Conservation (phyloP, 2,888 invertebrate species). For the Amphimallon solstitiale region DNA sequence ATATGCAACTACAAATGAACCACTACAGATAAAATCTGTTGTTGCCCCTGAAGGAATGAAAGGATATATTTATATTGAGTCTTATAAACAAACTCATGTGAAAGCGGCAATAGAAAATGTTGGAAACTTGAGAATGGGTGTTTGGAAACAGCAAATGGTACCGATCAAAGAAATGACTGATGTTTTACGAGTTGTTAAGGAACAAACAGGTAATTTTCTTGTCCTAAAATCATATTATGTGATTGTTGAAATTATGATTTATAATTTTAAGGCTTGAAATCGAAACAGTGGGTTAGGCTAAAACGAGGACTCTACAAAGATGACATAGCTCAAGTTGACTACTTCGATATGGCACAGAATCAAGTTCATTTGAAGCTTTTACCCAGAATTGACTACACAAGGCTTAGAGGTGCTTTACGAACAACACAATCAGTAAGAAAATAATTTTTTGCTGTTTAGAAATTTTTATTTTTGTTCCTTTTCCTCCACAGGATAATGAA, state of each 20-base stretch:
- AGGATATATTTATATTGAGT: slow-evolving; percentile 98
- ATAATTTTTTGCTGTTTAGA: background rate
- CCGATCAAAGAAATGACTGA: slow-evolving; percentile 99
- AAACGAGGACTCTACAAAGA: slow-evolving; percentile 92
- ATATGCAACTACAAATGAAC: slow-evolving; percentile 84
- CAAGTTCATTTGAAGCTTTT: slow-evolving; percentile 94
- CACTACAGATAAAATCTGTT: slow-evolving; percentile 94
- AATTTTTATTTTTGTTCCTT: background rate
- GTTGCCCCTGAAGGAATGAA: slow-evolving; percentile 97
- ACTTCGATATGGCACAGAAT: slow-evolving; percentile 97
- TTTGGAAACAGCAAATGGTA: slow-evolving; percentile 97
- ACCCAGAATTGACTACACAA: slow-evolving; percentile 97
- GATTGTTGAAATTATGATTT: slow-evolving; percentile 6
- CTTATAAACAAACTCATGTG: slow-evolving; percentile 98
- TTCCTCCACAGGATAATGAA: slow-evolving; percentile 73
- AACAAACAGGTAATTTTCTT: slow-evolving; percentile 76
- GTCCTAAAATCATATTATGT: background rate
- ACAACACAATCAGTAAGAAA: slow-evolving; percentile 71
- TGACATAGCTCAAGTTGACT: slow-evolving; percentile 97
- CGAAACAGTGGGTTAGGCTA: slow-evolving; percentile 97
- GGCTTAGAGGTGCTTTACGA: slow-evolving; percentile 90
- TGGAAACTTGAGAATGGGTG: slow-evolving; percentile 89
- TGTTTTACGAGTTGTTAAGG: slow-evolving; percentile 95
- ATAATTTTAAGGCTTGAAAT: slow-evolving; percentile 71
- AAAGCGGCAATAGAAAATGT: slow-evolving; percentile 95